Conservation (phyloP, 1,140 invertebrate species). For the Atta texana region DNA sequence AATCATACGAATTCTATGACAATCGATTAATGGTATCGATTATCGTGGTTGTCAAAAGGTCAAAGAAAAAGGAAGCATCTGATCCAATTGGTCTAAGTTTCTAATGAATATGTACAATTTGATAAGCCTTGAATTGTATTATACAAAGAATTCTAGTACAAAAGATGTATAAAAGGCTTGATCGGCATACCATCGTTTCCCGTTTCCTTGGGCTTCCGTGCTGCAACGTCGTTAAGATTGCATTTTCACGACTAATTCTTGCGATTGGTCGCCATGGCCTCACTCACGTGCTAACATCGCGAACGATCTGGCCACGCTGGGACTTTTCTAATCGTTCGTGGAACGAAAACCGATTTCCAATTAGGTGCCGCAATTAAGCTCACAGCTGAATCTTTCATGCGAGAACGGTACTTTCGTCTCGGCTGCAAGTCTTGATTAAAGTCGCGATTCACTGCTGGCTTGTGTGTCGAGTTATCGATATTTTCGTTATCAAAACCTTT, state of each 20-base stretch:
- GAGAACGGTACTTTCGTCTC: slow-evolving; percentile 23
- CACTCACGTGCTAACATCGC: slow-evolving; percentile 47
- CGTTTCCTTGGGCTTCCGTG: slow-evolving; percentile 76
- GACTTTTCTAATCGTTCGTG: slow-evolving; percentile 53
- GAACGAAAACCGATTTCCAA: slow-evolving; percentile 57
- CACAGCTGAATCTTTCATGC: slow-evolving; percentile 18
- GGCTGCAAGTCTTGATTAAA: slow-evolving; percentile 35
- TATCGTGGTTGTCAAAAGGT: neutral
- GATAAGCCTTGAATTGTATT: neutral
- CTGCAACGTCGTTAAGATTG: slow-evolving; percentile 74
- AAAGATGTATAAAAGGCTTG: slow-evolving; percentile 11
- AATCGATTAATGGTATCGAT: neutral
- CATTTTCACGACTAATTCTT: slow-evolving; percentile 68
- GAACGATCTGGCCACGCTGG: slow-evolving; percentile 36
- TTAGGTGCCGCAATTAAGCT: slow-evolving; percentile 50
- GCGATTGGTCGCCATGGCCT: slow-evolving; percentile 57
- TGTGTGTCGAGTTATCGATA: slow-evolving; percentile 38
- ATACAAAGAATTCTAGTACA: neutral
- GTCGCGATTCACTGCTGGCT: neutral
- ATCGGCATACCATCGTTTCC: slow-evolving; percentile 54
- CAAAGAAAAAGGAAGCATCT: neutral
- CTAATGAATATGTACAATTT: neutral
- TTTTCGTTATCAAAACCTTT: slow-evolving; percentile 51
- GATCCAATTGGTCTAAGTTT: neutral
- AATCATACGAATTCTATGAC: neutral